Base-by-base conservation (phyloP, 64 coral and sea anemone genomes). In the Orbicella faveolata region DNA sequence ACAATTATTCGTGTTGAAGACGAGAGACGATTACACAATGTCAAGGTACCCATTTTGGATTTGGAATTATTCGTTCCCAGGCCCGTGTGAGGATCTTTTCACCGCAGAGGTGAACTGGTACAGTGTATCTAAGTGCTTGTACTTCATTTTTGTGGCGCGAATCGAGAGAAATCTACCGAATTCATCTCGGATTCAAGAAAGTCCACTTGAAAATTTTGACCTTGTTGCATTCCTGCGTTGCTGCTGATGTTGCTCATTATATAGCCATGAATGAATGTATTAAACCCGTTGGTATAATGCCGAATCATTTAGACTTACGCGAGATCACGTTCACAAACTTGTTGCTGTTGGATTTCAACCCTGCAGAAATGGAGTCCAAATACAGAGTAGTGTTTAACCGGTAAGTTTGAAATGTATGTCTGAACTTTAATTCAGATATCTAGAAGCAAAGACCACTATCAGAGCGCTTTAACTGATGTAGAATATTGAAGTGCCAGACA, bases 371-470 rank as follows among this genome's bases (percentile, higher is more conserved):
- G 83, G 94, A 95, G 87, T 83, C 97, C 35, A 99, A 94, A 80
- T 92, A 96, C 85, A 83, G 93, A 93, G 95, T 99, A 65, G 91
- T 92, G 26, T 96, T 99, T 83, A 99, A 95, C 83, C 95, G 97
- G 97, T 98, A 78, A 80, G 86, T 66, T 83, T n/a, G 37, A 36
- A 23, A 59, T 59, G 55, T 59, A 59, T 59, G 55, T 25, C 37
- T 23, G 18, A 52, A 23, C 4, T 79, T 61, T 9, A 66, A 83
- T 66, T 30, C 30, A 30, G 30, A 6, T 41, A 2, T 63, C 36
- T 44, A 9, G 6, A 17, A 20, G 36, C 51, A 21, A 52, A 10
- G 51, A 41, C 37, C 37, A 52, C 39, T 21, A 23, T 8, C 18
- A 51, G 18, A 21, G 15, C 20, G 9, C 7, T 9, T 13, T 6